Evolutionary conservation across 2,113 vertebrate species (phyloP).

Genomic region (Vimba vimba): DNA sequence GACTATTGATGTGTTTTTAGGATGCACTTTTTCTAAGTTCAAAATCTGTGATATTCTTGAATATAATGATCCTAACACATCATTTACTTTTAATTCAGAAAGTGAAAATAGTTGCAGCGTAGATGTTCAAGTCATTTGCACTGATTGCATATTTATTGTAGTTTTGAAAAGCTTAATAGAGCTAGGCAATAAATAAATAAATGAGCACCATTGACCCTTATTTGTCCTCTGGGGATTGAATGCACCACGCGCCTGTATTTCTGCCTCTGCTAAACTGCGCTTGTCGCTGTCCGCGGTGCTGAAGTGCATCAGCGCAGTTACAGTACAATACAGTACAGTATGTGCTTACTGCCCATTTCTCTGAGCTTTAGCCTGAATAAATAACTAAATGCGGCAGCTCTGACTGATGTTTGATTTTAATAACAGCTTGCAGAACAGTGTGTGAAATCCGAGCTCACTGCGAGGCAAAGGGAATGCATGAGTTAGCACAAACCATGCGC

Average conservation of each 20-base stretch:
- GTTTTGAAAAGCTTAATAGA: neutral
- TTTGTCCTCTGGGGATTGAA: neutral
- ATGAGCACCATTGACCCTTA: neutral
- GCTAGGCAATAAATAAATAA: neutral
- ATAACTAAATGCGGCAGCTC: conserved; percentile 12
- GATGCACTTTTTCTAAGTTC: too few relatives aligned
- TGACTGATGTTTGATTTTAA: neutral
- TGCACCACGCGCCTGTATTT: neutral
- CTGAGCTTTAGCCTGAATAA: neutral
- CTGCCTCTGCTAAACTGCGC: neutral
- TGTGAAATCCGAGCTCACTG: conserved; percentile 13
- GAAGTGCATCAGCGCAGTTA: conserved; percentile 47
- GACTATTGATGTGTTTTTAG: too few relatives aligned
- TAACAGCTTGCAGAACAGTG: neutral
- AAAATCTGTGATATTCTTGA: neutral
- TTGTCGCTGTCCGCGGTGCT: conserved; percentile 70
- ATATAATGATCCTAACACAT: neutral
- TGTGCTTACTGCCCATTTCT: neutral
- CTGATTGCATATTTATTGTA: neutral
- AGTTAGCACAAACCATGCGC: conserved; percentile 43
- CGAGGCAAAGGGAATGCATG: conserved; percentile 25
- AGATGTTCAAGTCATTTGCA: neutral
- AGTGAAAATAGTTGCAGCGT: neutral
- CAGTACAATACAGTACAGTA: neutral
- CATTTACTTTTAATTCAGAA: neutral